phyloP scores from a whole-genome alignment of 2,888 invertebrate genomes.

The Aspidiotus rigidus region DNA sequence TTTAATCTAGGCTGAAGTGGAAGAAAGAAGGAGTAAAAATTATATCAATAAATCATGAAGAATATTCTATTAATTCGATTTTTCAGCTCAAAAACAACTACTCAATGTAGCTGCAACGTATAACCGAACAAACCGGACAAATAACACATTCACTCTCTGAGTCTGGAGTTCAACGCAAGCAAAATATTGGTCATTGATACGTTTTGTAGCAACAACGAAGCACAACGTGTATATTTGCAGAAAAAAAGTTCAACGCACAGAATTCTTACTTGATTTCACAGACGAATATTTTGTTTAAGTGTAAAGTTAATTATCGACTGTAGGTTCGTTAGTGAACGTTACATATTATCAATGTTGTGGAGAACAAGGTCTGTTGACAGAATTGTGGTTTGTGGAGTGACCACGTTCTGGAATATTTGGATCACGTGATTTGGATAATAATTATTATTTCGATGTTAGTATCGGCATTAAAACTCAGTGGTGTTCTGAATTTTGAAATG shows the following conservation, averaged over 20 bases:
- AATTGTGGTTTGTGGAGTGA: no score
- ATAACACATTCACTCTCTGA: background rate
- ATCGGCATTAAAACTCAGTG: no score
- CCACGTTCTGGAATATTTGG: no score
- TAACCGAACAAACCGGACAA: constrained; percentile 5
- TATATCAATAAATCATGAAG: background rate
- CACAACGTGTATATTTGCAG: constrained; percentile 25
- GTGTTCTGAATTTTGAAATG: no score
- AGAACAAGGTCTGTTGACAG: no score
- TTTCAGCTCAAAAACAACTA: background rate
- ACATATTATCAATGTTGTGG: no score
- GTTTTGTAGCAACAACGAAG: constrained; percentile 23
- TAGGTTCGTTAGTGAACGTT: no score
- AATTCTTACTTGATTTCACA: no score
- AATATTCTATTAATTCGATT: constrained; percentile 8
- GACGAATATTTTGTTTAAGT: no score
- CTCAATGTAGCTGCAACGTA: background rate
- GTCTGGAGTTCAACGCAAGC: constrained; percentile 9
- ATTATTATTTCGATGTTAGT: no score
- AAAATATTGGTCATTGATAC: constrained; percentile 12
- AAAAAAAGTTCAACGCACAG: background rate
- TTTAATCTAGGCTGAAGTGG: background rate
- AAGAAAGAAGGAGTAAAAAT: background rate
- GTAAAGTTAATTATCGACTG: no score
- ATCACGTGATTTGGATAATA: no score